Evolutionary conservation across 2,888 invertebrate species (phyloP), one percentile per base, ranked within the genome.

Genomic region (Polymixis lichenea): DNA sequence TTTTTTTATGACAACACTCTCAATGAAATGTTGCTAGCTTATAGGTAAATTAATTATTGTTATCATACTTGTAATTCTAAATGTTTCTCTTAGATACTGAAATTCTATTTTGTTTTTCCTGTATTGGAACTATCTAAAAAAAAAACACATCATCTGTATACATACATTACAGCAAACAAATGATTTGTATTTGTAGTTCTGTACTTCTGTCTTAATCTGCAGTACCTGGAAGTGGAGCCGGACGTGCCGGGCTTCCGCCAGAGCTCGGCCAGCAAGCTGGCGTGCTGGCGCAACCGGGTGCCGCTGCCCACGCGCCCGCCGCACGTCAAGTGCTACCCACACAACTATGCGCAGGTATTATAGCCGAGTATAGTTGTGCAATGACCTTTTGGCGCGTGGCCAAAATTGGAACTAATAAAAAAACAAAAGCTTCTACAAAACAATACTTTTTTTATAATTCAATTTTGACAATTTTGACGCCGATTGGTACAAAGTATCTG

Each of bases 231-330:
- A 70, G 89, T 88, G 22, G 88, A 89, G 25, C 80, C 86, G 77
- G 83, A 81, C 19, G 80, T 73, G 19, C 55, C 65, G 13, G 77
- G 80, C 77, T 77, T 69, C 72, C 84, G 78, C 72, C 89, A 88
- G 86, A 86, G 84, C 49, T 81, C 91, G 15, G 94, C 94, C 5
- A 93, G 93, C 71, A 89, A 90, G 74, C 90, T 96, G 65, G 96
- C 96, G 66, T 96, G 96, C 85, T 94, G 94, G 94, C 93, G 96
- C 66, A 94, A 94, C 90, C 88, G 92, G 2, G 92, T 92, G 64
- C 91, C 93, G 72, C 89, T 95, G 76, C 94, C 94, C 2, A 87
- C 91, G 68, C 94, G 96, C 8, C 88, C 90, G 64, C 93, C 95
- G 1, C 88, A 87, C 82, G 86, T 91, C 51, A 74, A 86, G 3